Evolutionary conservation across 2,113 vertebrate species (phyloP).

Genomic region (Axis porcinus): DNA sequence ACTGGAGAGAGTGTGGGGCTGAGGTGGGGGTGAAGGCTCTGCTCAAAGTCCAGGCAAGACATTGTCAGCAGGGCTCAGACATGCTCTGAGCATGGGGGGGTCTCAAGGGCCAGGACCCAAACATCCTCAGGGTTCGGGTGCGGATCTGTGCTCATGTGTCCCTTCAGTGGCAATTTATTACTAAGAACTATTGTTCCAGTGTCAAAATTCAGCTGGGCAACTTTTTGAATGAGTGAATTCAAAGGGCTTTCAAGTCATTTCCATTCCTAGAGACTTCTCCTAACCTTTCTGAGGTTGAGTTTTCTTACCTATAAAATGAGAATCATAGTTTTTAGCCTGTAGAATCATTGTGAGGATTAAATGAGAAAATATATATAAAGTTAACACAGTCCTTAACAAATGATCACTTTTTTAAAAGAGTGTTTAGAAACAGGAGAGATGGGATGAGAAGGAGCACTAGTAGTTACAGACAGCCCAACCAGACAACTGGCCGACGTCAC

Average conservation of each 20-base stretch:
- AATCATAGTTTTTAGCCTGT: not conserved
- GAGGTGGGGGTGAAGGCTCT: not conserved
- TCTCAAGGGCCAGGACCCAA: not conserved
- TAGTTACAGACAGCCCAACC: not conserved
- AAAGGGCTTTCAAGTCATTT: not conserved
- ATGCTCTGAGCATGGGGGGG: not conserved
- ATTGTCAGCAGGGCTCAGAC: not conserved
- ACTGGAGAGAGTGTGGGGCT: not conserved
- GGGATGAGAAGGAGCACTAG: not conserved
- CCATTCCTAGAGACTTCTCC: not conserved
- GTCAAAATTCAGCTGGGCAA: not conserved
- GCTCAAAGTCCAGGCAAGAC: not conserved
- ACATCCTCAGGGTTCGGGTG: not conserved
- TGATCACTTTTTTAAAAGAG: not conserved
- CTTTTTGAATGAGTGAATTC: not conserved
- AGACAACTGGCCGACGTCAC: not conserved
- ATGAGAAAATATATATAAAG: not conserved
- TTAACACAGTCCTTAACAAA: not conserved
- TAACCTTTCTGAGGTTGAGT: not conserved
- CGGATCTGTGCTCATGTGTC: not conserved
- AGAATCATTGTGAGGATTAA: not conserved
- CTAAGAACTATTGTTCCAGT: not conserved
- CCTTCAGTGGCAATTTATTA: not conserved
- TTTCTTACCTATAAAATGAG: not conserved
- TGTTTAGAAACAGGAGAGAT: not conserved